Evolutionary conservation across 2,888 invertebrate genomes (phyloP), one percentile per base, ranked within the genome.

Genomic region (Plutella xylostella): DNA sequence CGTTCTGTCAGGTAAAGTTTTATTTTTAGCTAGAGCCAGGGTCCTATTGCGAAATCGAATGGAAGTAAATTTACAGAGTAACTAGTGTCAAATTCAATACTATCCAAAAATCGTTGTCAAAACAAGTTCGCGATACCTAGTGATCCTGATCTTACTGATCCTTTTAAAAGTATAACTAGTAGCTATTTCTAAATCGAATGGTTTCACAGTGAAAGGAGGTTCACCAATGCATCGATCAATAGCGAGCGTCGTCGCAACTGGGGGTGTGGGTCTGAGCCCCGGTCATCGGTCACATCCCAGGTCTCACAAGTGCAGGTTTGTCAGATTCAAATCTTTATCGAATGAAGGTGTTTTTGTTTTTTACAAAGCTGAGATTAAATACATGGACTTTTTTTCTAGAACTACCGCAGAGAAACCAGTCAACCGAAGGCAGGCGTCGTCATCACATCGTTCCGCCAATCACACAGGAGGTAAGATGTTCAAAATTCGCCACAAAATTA

Each of bases 381-480:
- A 30, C 11, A 30, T 33, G 14, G 4, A n/a, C 7, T 33, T 15
- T 33, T n/a, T 35, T 33, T 45, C 19, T 65, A 85, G 84, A 83
- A 74, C 37, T 85, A 80, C 47, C 79, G 85, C 5, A 74, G 85
- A 1, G 85, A 85, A 54, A 77, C 80, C 12, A 72, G 71, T 30
- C 84, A 84, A 52, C 78, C 84, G 52, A 92, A 92, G 71, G 94
- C 93, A 2, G 96, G 96, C 0, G 94, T 95, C 6, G 95, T 96
- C 43, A 94, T 96, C 46, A 96, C 96, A 2, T 95, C 95, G 2
- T 94, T 92, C 59, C 83, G 95, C 42, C 92, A 94, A 65, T 94
- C 95, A 12, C 93, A 94, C 61, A 78, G 96, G 68, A 91, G 96
- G 93, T 94, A 77, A 65, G 48, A 39, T 12, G 14, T 35, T 28